Conservation (phyloP, 2,888 invertebrate species). For the Dione juno region DNA sequence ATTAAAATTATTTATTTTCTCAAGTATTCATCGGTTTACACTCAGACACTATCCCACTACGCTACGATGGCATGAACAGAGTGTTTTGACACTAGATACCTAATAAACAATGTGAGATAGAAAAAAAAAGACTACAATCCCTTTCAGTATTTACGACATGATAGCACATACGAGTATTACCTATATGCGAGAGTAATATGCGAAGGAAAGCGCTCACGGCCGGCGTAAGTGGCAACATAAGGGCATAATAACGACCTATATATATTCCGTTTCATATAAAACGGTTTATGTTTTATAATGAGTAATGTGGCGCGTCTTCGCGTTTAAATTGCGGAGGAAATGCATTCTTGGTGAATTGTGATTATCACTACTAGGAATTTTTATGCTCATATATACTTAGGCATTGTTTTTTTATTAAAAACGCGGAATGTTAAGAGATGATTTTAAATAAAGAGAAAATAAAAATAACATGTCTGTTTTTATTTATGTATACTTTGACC, state of each 20-base stretch:
- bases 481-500: too few relatives aligned
- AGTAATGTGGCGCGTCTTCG: constrained; percentile 18
- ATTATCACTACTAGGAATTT: background rate
- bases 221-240: constrained; percentile 12
- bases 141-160: background rate
- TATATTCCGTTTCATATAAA: constrained; percentile 30
- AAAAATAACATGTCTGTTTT: too few relatives aligned
- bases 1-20: too few relatives aligned
- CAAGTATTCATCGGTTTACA: too few relatives aligned
- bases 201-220: constrained; percentile 5
- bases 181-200: constrained; percentile 3
- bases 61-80: too few relatives aligned
- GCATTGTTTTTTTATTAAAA: background rate
- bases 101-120: too few relatives aligned
- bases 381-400: background rate
- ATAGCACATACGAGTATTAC: too few relatives aligned
- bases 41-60: too few relatives aligned
- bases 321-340: constrained; percentile 27
- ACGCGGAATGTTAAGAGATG: too few relatives aligned
- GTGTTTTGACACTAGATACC: background rate
- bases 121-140: too few relatives aligned
- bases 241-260: constrained; percentile 27
- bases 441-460: too few relatives aligned
- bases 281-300: constrained; percentile 24
- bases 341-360: constrained; percentile 19